Evolutionary conservation across 2,888 invertebrate genomes (phyloP).

Genomic region (Perdita meconis): DNA sequence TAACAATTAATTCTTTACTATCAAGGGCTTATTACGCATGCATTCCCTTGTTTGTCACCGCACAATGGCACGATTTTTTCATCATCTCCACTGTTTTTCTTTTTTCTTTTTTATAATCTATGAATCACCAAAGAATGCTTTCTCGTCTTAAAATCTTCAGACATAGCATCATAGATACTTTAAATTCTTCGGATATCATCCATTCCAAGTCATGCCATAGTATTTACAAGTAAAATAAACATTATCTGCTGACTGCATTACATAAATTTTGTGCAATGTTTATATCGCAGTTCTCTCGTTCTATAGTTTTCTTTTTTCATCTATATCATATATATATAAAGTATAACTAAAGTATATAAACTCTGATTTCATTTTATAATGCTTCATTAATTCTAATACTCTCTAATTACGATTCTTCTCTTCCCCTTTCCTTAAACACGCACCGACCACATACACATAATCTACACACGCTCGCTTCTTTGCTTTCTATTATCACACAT

Average conservation of each 20-base stretch:
- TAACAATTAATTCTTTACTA: conserved; percentile 80
- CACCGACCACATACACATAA: conserved; percentile 43
- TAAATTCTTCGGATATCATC: conserved; percentile 71
- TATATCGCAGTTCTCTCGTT: conserved; percentile 74
- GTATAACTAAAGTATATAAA: conserved; percentile 82
- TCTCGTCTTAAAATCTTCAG: conserved; percentile 69
- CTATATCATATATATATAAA: conserved; percentile 76
- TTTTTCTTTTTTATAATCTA: conserved; percentile 70
- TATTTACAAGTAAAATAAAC: conserved; percentile 76
- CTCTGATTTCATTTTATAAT: conserved; percentile 81
- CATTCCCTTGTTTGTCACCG: conserved; percentile 78
- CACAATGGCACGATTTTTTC: conserved; percentile 81
- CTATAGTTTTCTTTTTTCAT: conserved; percentile 67
- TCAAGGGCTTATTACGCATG: conserved; percentile 79
- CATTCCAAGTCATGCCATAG: conserved; percentile 65
- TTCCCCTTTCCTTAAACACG: conserved; percentile 67
- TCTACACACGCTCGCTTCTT: conserved; percentile 56
- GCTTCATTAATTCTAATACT: conserved; percentile 79
- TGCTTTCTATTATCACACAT: conserved; percentile 67
- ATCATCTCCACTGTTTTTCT: too few species aligned
- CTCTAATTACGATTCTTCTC: conserved; percentile 77
- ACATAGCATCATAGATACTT: conserved; percentile 75
- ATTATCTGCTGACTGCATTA: conserved; percentile 73
- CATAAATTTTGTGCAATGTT: conserved; percentile 79
- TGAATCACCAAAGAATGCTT: conserved; percentile 73